phyloP scores from a whole-genome alignment of 1,140 invertebrate species.

The Hermetia illucens region DNA sequence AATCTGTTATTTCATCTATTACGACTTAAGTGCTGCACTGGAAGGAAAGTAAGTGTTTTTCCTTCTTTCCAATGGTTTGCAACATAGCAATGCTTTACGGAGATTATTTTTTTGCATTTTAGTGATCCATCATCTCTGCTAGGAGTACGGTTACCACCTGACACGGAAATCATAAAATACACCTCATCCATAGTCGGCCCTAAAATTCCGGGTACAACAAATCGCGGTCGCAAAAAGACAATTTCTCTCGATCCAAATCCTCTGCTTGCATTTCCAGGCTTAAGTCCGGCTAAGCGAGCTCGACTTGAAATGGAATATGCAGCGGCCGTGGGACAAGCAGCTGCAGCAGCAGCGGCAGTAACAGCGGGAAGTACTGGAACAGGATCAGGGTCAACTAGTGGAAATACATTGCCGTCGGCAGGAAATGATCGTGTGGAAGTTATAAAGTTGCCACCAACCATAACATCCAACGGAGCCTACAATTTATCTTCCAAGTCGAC shows the following conservation, averaged over 20 bases:
- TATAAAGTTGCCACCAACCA: constrained; percentile 52
- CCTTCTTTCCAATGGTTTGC: not conserved
- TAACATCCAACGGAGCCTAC: constrained; percentile 28
- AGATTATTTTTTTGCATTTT: constrained; percentile 16
- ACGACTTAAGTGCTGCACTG: constrained; percentile 39
- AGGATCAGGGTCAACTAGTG: too few relatives aligned
- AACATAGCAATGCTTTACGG: not conserved
- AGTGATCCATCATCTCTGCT: constrained; percentile 66
- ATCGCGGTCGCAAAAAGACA: constrained; percentile 70
- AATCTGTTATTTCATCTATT: too few relatives aligned
- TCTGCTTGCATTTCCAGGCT: constrained; percentile 52
- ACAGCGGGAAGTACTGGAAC: constrained; percentile 10
- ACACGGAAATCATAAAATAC: constrained; percentile 80
- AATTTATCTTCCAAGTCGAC: constrained; percentile 24
- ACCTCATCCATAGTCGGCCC: constrained; percentile 71
- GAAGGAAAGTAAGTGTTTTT: constrained; percentile 39
- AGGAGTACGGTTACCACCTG: constrained; percentile 67
- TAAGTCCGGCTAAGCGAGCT: constrained; percentile 35
- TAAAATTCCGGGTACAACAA: constrained; percentile 65
- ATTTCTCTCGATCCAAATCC: constrained; percentile 61
- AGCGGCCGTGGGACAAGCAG: constrained; percentile 13
- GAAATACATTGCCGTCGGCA: constrained; percentile 1
- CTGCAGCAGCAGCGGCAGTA: constrained; percentile 17
- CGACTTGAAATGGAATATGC: constrained; percentile 40
- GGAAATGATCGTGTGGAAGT: constrained; percentile 59